These are phyloP conservation scores for Nemurella pictetii DNA, from an alignment of 2,888 invertebrate species.

Conservation along the genomic window DNA sequence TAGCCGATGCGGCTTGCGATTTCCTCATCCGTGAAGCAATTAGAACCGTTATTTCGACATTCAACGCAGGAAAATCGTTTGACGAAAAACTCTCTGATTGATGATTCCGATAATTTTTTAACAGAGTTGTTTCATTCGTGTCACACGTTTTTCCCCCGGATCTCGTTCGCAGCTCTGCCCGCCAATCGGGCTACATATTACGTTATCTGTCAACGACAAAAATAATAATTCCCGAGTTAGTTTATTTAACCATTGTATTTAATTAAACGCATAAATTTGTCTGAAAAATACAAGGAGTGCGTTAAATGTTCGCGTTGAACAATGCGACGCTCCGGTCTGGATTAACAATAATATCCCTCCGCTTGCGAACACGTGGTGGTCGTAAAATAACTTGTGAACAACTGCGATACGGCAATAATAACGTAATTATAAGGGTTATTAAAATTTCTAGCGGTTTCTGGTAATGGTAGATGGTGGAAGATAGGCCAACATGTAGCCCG, in stretches of 20 bases:
- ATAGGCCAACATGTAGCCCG: background rate
- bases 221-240: background rate
- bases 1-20: background rate
- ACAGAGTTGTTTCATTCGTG: background rate
- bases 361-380: conserved; percentile 1
- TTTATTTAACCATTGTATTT: conserved; percentile 22
- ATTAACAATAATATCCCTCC: conserved; percentile 13
- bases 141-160: background rate
- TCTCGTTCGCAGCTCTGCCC: background rate
- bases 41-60: background rate
- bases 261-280: conserved; percentile 25
- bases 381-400: conserved; percentile 27
- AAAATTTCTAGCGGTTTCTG: conserved; percentile 20
- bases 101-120: background rate
- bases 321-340: background rate
- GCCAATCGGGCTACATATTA: background rate
- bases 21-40: background rate
- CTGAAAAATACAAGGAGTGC: conserved; percentile 17
- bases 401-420: conserved; percentile 17
- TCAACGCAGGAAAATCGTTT: background rate
- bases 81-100: background rate
- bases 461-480: background rate
- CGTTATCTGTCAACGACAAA: background rate
- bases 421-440: conserved; percentile 27
- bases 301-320: background rate